Conservation (phyloP, 2,113 vertebrate species). For the Geococcyx californianus region DNA sequence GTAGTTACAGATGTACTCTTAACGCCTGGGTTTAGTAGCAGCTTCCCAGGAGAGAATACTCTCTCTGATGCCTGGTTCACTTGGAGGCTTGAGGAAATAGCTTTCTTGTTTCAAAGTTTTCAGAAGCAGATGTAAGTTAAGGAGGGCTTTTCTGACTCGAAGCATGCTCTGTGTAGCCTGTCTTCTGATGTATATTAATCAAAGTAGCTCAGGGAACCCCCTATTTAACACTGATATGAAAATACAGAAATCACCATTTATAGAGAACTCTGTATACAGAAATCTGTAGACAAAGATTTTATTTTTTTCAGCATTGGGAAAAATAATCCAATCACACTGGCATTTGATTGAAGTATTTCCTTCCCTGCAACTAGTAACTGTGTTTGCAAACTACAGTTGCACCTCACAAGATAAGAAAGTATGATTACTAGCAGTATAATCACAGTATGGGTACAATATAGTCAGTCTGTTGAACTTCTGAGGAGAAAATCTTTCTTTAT, state of each 20-base stretch:
- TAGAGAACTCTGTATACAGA: background rate
- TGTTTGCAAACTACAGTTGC: background rate
- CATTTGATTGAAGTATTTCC: background rate
- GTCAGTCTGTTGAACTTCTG: background rate
- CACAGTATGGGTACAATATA: background rate
- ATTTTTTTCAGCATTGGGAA: background rate
- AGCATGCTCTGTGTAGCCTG: background rate
- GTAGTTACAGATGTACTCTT: background rate
- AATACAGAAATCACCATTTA: background rate
- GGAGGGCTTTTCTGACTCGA: background rate
- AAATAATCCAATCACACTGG: background rate
- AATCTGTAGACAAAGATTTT: background rate
- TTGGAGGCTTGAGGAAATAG: slow-evolving; percentile 29
- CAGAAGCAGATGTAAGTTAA: background rate
- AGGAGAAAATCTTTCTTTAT: background rate
- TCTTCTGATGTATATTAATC: background rate
- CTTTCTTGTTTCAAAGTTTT: background rate
- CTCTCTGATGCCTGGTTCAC: slow-evolving; percentile 19
- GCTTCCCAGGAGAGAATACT: background rate
- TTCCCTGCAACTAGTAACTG: background rate
- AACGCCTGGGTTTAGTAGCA: background rate
- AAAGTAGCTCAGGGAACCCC: background rate
- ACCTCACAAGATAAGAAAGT: background rate
- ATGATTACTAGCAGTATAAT: background rate
- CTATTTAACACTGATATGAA: background rate